A percentile compares a stretch with the other conserved stretches of the same genome.
These are phyloP conservation scores for Esox masquinongy DNA, from an alignment of 2,797 vertebrate genomes.

Conservation along the genomic window DNA sequence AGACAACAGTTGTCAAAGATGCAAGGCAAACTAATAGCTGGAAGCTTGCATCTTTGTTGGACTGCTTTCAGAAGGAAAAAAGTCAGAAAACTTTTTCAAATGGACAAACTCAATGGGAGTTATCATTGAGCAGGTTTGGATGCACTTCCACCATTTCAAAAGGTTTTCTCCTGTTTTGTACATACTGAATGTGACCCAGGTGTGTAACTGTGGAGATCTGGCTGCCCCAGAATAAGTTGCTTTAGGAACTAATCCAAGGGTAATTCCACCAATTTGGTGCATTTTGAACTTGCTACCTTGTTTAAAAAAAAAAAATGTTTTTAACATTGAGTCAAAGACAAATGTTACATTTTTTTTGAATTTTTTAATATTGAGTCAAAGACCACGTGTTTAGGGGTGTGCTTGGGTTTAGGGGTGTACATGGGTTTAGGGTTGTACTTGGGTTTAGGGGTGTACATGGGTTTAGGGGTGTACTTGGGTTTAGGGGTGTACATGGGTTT, in stretches of 20 bases:
- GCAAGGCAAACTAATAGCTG: constrained; percentile 16
- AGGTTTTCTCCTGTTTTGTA: not conserved
- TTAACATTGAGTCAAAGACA: too few species aligned
- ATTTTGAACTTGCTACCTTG: too few species aligned
- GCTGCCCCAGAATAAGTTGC: not conserved
- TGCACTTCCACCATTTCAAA: not conserved
- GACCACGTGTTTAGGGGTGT: too few species aligned
- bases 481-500: too few species aligned
- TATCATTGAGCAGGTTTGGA: not conserved
- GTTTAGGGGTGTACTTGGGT: too few species aligned
- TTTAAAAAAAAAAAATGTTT: too few species aligned
- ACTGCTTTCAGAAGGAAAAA: not conserved
- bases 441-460: too few species aligned
- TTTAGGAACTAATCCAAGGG: not conserved
- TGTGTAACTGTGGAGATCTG: not conserved
- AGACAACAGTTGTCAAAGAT: constrained; percentile 49
- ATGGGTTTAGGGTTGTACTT: too few species aligned
- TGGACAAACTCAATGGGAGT: not conserved
- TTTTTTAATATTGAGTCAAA: too few species aligned
- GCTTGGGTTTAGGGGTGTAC: too few species aligned
- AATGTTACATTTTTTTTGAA: too few species aligned
- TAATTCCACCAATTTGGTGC: too few species aligned
- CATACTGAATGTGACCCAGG: not conserved
- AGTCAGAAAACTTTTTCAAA: not conserved
- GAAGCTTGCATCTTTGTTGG: not conserved